A percentile compares a stretch with the other conserved stretches of the same genome.
phyloP scores from a whole-genome alignment of 2,888 invertebrate species.

The Criorhina ranunculi region DNA sequence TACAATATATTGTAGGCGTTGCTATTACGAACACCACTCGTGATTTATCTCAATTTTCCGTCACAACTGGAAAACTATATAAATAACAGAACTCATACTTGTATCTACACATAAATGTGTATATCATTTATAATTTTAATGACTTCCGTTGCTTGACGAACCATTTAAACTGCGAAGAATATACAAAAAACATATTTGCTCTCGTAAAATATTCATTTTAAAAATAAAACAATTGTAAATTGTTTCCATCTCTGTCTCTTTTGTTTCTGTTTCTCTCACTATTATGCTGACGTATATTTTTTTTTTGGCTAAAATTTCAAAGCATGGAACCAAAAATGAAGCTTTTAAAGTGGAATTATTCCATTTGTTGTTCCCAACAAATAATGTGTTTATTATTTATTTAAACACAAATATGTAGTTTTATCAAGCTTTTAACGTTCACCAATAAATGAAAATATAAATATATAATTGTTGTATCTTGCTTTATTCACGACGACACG shows the following conservation, averaged over 20 bases:
- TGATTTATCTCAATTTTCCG: neutral
- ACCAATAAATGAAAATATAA: conserved; percentile 20
- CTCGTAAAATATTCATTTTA: conserved; percentile 2
- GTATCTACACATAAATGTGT: neutral
- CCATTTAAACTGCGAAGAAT: conserved; percentile 5
- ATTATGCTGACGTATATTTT: conserved; percentile 16
- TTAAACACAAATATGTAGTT: neutral
- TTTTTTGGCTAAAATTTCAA: conserved; percentile 12
- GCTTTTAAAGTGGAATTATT: conserved; percentile 1
- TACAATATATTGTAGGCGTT: neutral
- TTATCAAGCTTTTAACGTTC: conserved; percentile 9
- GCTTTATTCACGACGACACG: conserved; percentile 12
- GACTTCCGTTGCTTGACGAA: neutral
- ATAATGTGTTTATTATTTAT: conserved; percentile 2
- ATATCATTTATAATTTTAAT: neutral
- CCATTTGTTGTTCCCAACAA: too few species aligned
- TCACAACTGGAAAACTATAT: neutral
- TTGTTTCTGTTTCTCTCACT: neutral
- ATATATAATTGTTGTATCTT: neutral
- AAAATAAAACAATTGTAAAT: conserved; percentile 14
- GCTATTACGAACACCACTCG: neutral
- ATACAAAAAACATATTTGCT: neutral
- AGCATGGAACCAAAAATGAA: conserved; percentile 12
- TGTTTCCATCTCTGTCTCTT: too few species aligned
- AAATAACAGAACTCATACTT: neutral